Conservation (phyloP, 2,888 invertebrate genomes). For the Ditula angustiorana region DNA sequence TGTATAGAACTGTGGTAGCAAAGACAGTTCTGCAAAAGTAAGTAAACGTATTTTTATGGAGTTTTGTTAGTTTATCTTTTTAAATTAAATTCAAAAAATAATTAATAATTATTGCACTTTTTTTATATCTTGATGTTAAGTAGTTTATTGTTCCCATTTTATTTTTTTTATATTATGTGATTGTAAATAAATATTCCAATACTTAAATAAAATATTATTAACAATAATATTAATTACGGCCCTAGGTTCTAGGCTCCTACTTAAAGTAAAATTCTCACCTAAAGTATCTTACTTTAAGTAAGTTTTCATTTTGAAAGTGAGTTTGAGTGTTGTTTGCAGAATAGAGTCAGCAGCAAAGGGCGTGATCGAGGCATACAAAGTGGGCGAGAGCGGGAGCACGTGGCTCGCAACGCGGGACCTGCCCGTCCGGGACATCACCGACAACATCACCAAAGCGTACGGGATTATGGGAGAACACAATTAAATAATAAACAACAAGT, state of each 20-base stretch:
- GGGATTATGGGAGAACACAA: slow-evolving; percentile 39
- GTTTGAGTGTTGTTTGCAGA: slow-evolving; percentile 39
- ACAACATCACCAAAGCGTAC: slow-evolving; percentile 49
- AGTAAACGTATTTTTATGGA: no score
- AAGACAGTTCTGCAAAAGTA: not conserved
- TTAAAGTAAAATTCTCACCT: no score
- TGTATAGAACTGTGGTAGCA: slow-evolving; percentile 21
- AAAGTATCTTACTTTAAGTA: no score
- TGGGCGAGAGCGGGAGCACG: slow-evolving; percentile 50
- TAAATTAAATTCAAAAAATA: not conserved
- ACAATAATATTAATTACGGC: no score
- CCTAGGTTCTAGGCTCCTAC: no score
- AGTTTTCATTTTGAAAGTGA: not conserved
- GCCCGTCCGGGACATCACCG: slow-evolving; percentile 55
- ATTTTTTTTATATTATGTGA: no score
- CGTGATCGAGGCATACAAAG: slow-evolving; percentile 51
- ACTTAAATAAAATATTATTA: no score
- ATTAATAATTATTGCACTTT: no score
- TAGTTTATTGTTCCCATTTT: no score
- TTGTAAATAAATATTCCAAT: no score
- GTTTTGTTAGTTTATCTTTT: no score
- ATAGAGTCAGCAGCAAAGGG: slow-evolving; percentile 51
- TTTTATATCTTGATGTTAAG: no score
- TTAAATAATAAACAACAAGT: slow-evolving; percentile 2
- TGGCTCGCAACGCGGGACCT: slow-evolving; percentile 49